These are phyloP conservation scores for Piezodorus guildinii DNA, from an alignment of 1,140 invertebrate species.

Conservation along the genomic window DNA sequence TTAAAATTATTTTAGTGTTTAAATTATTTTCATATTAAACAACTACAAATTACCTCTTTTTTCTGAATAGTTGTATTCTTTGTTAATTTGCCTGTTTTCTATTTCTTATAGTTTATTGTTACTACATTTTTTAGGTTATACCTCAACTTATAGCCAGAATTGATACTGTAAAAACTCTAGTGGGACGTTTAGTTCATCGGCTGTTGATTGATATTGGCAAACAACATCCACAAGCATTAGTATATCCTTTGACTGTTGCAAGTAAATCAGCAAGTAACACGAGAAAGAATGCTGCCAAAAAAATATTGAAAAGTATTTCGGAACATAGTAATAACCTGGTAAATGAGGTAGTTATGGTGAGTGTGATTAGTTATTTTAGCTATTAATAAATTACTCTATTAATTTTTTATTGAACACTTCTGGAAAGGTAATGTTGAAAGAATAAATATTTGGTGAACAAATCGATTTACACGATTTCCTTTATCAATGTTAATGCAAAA, in stretches of 20 bases:
- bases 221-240: conserved; percentile 78
- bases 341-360: conserved; percentile 48
- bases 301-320: conserved; percentile 89
- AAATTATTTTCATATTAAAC: too few relatives aligned
- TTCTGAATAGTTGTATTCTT: conserved; percentile 13
- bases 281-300: conserved; percentile 82
- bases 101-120: too few relatives aligned
- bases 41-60: too few relatives aligned
- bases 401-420: too few relatives aligned
- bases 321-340: conserved; percentile 87
- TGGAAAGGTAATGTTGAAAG: too few relatives aligned
- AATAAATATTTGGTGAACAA: too few relatives aligned
- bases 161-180: conserved; percentile 78
- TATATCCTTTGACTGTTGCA: conserved; percentile 95
- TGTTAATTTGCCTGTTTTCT: too few relatives aligned
- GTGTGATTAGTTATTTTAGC: too few relatives aligned
- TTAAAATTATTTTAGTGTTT: too few relatives aligned
- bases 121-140: conserved; percentile 72
- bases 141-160: conserved; percentile 97
- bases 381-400: too few relatives aligned
- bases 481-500: too few relatives aligned
- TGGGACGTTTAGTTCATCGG: conserved; percentile 83
- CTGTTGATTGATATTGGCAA: conserved; percentile 90
- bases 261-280: conserved; percentile 84
- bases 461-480: too few relatives aligned